phyloP scores from a whole-genome alignment of 2,797 vertebrate genomes.

The Pampus argenteus region DNA sequence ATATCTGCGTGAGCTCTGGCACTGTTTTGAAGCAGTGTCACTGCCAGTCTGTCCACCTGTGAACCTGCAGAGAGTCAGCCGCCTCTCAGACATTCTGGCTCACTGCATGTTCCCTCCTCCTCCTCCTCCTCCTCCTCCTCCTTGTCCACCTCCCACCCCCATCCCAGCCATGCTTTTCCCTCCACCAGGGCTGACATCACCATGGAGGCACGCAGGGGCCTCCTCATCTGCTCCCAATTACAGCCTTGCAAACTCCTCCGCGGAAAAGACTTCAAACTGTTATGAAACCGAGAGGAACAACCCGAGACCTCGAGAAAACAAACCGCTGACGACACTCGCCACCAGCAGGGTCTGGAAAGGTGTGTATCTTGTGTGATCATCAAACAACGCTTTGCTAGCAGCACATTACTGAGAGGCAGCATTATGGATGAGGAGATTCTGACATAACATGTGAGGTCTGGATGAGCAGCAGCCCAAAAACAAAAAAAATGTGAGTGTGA shows the following conservation, averaged over 20 bases:
- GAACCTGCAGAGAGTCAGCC: constrained; percentile 35
- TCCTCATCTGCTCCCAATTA: constrained; percentile 87
- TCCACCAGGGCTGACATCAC: constrained; percentile 83
- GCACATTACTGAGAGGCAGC: constrained; percentile 34
- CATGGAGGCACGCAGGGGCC: constrained; percentile 80
- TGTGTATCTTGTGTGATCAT: constrained; percentile 53
- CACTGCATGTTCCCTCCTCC: constrained; percentile 40
- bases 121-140: constrained; percentile 12
- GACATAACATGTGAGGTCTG: constrained; percentile 22
- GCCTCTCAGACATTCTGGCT: constrained; percentile 68
- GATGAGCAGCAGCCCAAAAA: constrained; percentile 1
- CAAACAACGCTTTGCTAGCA: constrained; percentile 20
- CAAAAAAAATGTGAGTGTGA: constrained; percentile 1
- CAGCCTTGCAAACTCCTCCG: constrained; percentile 62
- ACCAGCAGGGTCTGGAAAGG: constrained; percentile 37
- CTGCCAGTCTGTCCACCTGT: constrained; percentile 64
- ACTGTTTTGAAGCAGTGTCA: neutral
- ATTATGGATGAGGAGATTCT: constrained; percentile 34
- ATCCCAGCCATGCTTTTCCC: constrained; percentile 59
- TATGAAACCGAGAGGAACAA: constrained; percentile 75
- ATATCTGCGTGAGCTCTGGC: constrained; percentile 7
- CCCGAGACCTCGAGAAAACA: constrained; percentile 72
- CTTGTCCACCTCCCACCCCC: constrained; percentile 12
- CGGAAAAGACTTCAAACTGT: constrained; percentile 72
- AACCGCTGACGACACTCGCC: constrained; percentile 40